phyloP scores from a whole-genome alignment of 2,797 vertebrate species.

The Onychomys leucogaster region DNA sequence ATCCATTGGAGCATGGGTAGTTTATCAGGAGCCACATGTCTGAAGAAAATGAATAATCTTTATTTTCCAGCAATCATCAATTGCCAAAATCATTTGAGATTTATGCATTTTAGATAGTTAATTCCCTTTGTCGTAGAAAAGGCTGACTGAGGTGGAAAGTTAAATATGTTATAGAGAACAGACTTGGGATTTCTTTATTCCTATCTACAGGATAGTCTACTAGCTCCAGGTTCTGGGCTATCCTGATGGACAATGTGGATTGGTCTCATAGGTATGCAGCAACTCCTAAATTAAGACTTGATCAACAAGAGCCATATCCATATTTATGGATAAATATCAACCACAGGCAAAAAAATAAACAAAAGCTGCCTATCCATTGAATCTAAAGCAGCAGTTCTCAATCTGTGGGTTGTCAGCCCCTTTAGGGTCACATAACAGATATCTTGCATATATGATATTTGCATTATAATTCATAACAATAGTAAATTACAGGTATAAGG shows the following conservation, averaged over 20 bases:
- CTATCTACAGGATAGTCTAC: not conserved
- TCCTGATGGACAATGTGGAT: not conserved
- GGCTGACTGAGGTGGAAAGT: not conserved
- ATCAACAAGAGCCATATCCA: not conserved
- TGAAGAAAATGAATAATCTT: not conserved
- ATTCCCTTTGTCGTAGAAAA: not conserved
- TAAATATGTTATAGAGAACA: not conserved
- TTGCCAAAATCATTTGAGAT: not conserved
- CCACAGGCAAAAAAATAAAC: not conserved
- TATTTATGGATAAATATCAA: not conserved
- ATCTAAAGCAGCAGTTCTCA: too few relatives aligned
- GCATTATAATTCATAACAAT: too few relatives aligned
- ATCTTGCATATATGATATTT: too few relatives aligned
- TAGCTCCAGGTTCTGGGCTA: not conserved
- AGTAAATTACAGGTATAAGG: too few relatives aligned
- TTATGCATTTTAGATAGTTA: not conserved
- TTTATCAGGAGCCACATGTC: not conserved
- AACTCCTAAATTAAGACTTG: not conserved
- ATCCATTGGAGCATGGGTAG: not conserved
- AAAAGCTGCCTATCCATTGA: not conserved
- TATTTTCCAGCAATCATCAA: not conserved
- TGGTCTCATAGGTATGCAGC: not conserved
- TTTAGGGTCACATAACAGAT: too few relatives aligned
- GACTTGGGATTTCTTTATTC: not conserved
- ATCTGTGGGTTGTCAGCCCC: too few relatives aligned